These are phyloP conservation scores for Rhingia campestris DNA, from an alignment of 2,888 invertebrate genomes.

Conservation along the genomic window DNA sequence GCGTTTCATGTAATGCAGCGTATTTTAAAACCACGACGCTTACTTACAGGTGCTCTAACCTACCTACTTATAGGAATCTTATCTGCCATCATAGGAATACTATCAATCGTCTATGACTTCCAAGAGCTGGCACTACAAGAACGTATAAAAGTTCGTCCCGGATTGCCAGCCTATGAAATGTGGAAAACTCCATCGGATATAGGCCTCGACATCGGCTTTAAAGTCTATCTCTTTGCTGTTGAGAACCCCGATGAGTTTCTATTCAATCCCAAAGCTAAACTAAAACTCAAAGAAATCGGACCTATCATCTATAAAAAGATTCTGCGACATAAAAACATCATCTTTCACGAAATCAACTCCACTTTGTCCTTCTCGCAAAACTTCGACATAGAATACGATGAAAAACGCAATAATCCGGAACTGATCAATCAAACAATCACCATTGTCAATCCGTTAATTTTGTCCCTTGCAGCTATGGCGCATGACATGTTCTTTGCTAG, in stretches of 20 bases:
- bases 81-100: slow-evolving; percentile 13
- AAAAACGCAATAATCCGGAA: slow-evolving; percentile 84
- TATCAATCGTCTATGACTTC: slow-evolving; percentile 48
- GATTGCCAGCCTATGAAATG: slow-evolving; percentile 55
- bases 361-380: slow-evolving; percentile 83
- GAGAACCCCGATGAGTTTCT: slow-evolving; percentile 89
- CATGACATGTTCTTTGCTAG: slow-evolving; percentile 46
- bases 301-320: slow-evolving; percentile 82
- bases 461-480: slow-evolving; percentile 57
- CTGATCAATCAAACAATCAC: slow-evolving; percentile 85
- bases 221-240: slow-evolving; percentile 89
- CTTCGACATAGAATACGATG: slow-evolving; percentile 81
- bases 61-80: slow-evolving; percentile 41
- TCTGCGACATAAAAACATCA: slow-evolving; percentile 48
- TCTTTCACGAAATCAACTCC: slow-evolving; percentile 72
- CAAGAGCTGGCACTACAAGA: slow-evolving; percentile 55
- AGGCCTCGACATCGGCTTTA: slow-evolving; percentile 85
- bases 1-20: not conserved
- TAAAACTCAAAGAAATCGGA: slow-evolving; percentile 88
- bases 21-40: not conserved
- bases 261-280: slow-evolving; percentile 85
- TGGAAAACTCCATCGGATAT: slow-evolving; percentile 85
- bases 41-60: slow-evolving; percentile 19
- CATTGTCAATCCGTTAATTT: slow-evolving; percentile 66
- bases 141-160: slow-evolving; percentile 62